phyloP scores from a whole-genome alignment of 2,113 vertebrate species.

The Macrotis lagotis region DNA sequence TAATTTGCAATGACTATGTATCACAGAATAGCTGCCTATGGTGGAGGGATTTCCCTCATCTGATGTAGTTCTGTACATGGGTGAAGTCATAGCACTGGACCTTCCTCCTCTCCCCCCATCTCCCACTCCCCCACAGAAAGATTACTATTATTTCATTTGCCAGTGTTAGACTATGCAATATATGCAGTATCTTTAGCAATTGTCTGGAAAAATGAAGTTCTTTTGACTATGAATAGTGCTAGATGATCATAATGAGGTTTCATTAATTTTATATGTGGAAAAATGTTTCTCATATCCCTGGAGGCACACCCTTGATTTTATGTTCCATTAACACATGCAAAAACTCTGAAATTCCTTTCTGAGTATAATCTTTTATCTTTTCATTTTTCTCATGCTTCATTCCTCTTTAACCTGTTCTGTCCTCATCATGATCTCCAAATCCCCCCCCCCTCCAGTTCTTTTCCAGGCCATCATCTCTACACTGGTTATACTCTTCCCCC shows the following conservation, averaged over 20 bases:
- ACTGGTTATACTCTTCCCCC: background rate
- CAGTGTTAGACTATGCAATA: background rate
- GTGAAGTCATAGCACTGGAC: background rate
- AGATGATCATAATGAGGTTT: background rate
- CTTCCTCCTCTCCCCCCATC: too few relatives aligned
- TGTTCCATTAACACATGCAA: background rate
- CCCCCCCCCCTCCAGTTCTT: background rate
- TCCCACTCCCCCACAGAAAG: background rate
- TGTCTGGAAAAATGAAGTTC: background rate
- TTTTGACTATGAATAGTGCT: background rate
- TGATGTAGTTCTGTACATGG: background rate
- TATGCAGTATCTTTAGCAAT: background rate
- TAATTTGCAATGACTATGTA: background rate
- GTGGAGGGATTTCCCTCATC: background rate
- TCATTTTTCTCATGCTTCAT: background rate
- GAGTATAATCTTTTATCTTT: background rate
- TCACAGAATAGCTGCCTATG: background rate
- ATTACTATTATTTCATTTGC: background rate
- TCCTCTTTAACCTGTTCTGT: background rate
- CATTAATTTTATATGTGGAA: background rate
- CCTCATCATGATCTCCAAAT: background rate
- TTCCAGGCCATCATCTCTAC: background rate
- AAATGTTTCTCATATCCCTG: background rate
- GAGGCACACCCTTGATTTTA: background rate
- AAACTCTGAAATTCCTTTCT: background rate